Evolutionary conservation across 1,140 invertebrate genomes (phyloP), one percentile per base, ranked within the genome.

Genomic region (Solenopsis fugax): DNA sequence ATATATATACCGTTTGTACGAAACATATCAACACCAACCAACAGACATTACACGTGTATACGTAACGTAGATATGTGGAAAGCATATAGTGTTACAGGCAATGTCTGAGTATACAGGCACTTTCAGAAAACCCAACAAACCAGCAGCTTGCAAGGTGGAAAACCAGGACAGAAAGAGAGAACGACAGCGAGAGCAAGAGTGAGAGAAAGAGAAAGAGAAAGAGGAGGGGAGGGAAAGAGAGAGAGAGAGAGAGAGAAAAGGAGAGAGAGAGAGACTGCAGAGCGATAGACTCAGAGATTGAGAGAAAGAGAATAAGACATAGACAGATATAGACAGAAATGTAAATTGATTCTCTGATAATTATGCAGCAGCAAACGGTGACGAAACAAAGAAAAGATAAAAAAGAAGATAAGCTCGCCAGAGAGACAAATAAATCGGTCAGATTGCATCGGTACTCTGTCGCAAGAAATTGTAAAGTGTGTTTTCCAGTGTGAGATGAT

Each of bases 21-120:
- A 88, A 89, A 90, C 92, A 92, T 88, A 88, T 75, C 90, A 91
- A 92, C 88, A 92, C 65, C 90, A 92, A 92, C 87, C 87, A 92
- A 91, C 90, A 91, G 87, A 91, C 87, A 92, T 92, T 91, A 92
- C 89, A 92, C 87, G 91, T 92, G 89, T 91, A 92, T 91, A 88
- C 90, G 88, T 87, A 91, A 92, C 87, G 87, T 89, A 92, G 73
- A 91, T 86, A 92, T 89, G 81, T 91, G 89, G 71, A 85, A 91
- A 90, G 89, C 89, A 81, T 86, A 91, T 77, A 91, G 87, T 92
- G 87, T 92, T 88, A 90, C 91, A 91, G 88, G 88, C 87, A 91
- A 92, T 90, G 84, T 91, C 85, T 52, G 88, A 87, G 80, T 89
- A 84, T 67, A 86, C 88, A 91, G 76, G 91, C 91, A 92, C 73